Conservation (phyloP, 2,113 vertebrate species). For the Austrofundulus limnaeus region DNA sequence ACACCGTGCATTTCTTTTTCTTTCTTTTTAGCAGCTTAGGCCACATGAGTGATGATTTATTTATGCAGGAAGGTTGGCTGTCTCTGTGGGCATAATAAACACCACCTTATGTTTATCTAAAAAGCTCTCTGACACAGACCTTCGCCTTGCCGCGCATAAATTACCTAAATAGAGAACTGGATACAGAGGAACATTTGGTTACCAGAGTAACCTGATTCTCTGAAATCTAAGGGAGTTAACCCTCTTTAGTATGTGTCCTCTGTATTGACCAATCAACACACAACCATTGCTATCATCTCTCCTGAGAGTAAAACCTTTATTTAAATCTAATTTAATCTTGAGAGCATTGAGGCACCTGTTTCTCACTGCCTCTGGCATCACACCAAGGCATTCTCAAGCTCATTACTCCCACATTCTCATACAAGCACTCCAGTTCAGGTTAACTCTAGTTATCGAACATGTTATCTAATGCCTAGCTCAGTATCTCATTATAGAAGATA, state of each 20-base stretch:
- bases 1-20: conserved; percentile 18
- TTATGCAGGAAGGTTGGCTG: conserved; percentile 36
- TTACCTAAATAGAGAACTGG: conserved; percentile 33
- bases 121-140: conserved; percentile 45
- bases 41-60: conserved; percentile 45
- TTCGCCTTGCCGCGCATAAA: conserved; percentile 52
- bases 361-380: background rate
- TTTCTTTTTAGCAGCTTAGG: conserved; percentile 20
- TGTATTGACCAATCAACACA: background rate
- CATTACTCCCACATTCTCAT: background rate
- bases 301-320: background rate
- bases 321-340: background rate
- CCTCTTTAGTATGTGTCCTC: background rate
- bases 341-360: background rate
- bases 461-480: background rate
- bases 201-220: background rate
- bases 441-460: background rate
- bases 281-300: background rate
- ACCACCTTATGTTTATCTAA: conserved; percentile 48
- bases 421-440: background rate
- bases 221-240: background rate
- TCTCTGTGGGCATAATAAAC: conserved; percentile 47
- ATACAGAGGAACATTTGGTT: conserved; percentile 20
- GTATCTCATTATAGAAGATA: background rate
- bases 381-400: no score